These are phyloP conservation scores for Alfaro cultratus DNA, from an alignment of 2,797 vertebrate species.

Conservation along the genomic window DNA sequence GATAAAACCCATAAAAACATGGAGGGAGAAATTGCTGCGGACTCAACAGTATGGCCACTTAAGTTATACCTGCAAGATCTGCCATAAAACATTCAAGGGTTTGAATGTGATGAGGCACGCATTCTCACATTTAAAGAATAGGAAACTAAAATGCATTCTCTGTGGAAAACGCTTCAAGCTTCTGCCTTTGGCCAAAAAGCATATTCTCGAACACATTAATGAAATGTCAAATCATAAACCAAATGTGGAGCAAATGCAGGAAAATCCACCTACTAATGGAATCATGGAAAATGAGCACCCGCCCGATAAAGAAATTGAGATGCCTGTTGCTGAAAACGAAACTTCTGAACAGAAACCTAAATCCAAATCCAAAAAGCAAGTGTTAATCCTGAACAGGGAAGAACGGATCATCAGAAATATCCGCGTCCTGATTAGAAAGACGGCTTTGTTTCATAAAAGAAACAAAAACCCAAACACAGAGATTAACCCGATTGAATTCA, in stretches of 20 bases:
- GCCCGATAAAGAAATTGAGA: slow-evolving; percentile 26
- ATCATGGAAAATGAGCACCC: slow-evolving; percentile 8
- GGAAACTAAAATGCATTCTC: slow-evolving; percentile 85
- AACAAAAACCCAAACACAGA: slow-evolving; percentile 37
- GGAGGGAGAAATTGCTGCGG: slow-evolving; percentile 55
- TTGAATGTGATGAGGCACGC: slow-evolving; percentile 92
- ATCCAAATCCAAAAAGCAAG: slow-evolving; percentile 27
- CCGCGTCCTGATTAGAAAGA: slow-evolving; percentile 71
- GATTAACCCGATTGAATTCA: slow-evolving; percentile 48
- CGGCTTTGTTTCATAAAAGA: slow-evolving; percentile 55
- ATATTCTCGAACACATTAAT: slow-evolving; percentile 91
- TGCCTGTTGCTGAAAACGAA: slow-evolving; percentile 6
- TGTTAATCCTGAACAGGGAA: slow-evolving; percentile 60
- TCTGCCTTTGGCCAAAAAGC: slow-evolving; percentile 87
- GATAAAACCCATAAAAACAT: slow-evolving; percentile 53
- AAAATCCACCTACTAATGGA: slow-evolving; percentile 56
- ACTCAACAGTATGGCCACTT: slow-evolving; percentile 69
- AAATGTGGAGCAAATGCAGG: slow-evolving; percentile 4
- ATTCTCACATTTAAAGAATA: slow-evolving; percentile 87
- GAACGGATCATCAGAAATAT: slow-evolving; percentile 74
- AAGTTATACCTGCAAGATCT: slow-evolving; percentile 86
- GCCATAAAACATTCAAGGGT: slow-evolving; percentile 90
- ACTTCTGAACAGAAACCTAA: slow-evolving; percentile 27
- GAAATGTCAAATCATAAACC: slow-evolving; percentile 79
- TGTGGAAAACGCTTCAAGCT: slow-evolving; percentile 88